Conservation (phyloP, 2,113 vertebrate genomes). For the Python bivittatus region DNA sequence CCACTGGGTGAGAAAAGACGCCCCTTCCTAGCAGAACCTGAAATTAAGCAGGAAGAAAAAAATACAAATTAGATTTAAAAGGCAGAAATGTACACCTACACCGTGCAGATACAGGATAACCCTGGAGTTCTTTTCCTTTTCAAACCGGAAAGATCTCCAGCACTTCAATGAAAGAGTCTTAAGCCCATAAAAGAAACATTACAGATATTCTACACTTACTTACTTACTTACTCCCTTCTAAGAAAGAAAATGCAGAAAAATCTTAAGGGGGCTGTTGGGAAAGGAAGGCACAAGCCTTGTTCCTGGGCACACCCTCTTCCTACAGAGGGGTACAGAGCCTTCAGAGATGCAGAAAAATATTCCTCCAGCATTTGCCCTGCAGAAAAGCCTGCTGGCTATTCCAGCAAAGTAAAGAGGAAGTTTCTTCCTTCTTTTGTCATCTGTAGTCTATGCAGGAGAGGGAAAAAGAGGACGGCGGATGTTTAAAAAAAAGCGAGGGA, state of each 20-base stretch:
- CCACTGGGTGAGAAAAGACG: constrained; percentile 30
- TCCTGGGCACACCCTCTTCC: background rate
- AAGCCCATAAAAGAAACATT: background rate
- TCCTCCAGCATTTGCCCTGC: constrained; percentile 35
- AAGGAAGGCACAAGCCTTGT: background rate
- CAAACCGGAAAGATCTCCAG: background rate
- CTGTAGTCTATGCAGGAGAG: constrained; percentile 40
- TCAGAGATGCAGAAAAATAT: constrained; percentile 55
- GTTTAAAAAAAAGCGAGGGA: constrained; percentile 25
- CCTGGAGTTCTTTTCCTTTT: background rate
- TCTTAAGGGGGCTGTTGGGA: background rate
- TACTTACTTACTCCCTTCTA: constrained; percentile 7
- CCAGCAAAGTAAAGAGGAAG: constrained; percentile 62
- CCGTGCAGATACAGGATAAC: background rate
- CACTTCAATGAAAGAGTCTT: background rate
- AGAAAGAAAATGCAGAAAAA: constrained; percentile 21
- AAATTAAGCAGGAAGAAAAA: constrained; percentile 35
- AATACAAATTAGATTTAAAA: background rate
- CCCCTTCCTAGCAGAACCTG: constrained; percentile 43
- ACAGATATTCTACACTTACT: background rate
- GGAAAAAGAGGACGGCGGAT: constrained; percentile 44
- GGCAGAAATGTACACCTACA: background rate
- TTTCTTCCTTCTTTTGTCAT: constrained; percentile 69
- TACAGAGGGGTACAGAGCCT: background rate
- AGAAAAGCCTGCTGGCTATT: constrained; percentile 41